A percentile compares a stretch with the other conserved stretches of the same genome.
These are phyloP conservation scores for Corvus hawaiiensis DNA, from an alignment of 2,113 vertebrate genomes.

Conservation along the genomic window DNA sequence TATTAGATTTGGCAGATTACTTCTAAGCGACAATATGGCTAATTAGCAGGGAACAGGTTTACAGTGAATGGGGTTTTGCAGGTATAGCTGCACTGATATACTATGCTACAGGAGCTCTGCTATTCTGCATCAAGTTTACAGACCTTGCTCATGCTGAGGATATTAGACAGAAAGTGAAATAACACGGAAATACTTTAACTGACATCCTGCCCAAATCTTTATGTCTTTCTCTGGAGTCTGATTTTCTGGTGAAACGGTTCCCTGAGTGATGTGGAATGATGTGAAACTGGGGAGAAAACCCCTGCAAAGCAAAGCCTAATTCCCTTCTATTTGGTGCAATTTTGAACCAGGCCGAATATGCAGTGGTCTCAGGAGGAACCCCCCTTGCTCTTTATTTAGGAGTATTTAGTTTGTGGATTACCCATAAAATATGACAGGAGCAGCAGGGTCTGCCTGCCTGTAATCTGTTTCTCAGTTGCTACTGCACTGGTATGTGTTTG, in stretches of 20 bases:
- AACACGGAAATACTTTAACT: background rate
- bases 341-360: background rate
- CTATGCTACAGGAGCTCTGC: background rate
- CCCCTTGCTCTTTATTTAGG: background rate
- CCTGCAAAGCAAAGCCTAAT: background rate
- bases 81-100: background rate
- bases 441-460: background rate
- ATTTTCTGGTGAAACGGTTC: background rate
- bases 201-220: background rate
- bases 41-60: conserved; percentile 9
- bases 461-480: conserved; percentile 13
- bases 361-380: background rate
- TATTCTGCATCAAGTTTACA: background rate
- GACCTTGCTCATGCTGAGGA: background rate
- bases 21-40: background rate
- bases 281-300: background rate
- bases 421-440: background rate
- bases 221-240: background rate
- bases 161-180: background rate
- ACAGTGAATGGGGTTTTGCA: background rate
- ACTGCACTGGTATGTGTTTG: background rate
- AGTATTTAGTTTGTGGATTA: background rate
- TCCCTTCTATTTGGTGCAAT: background rate
- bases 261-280: background rate
- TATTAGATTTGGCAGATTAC: conserved; percentile 32